These are phyloP conservation scores for Pangasius sanitwongsei DNA, from an alignment of 2,797 vertebrate genomes.

Conservation along the genomic window DNA sequence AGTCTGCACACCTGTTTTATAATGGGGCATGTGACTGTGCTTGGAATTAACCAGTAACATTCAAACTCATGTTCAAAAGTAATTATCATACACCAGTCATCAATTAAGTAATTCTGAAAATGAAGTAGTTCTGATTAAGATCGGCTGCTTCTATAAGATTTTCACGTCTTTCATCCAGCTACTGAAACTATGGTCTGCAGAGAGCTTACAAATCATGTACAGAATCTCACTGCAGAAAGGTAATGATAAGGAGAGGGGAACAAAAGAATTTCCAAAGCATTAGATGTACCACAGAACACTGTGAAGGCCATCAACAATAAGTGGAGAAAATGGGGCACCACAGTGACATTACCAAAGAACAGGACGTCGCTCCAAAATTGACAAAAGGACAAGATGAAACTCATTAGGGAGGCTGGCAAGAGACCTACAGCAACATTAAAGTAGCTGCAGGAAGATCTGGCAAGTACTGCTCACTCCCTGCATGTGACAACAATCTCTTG, in stretches of 20 bases:
- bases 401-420: neutral
- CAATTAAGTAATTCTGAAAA: neutral
- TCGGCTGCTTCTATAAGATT: neutral
- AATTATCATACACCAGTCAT: neutral
- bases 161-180: neutral
- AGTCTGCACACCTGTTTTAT: neutral
- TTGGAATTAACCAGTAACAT: neutral
- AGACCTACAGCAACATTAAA: neutral
- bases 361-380: neutral
- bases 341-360: neutral
- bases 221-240: neutral
- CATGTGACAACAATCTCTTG: neutral
- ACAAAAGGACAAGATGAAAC: neutral
- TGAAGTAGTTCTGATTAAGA: neutral
- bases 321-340: neutral
- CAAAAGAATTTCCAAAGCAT: neutral
- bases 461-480: neutral
- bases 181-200: neutral
- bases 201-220: neutral
- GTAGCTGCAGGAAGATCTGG: neutral
- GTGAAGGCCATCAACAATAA: neutral
- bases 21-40: neutral
- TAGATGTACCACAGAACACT: neutral
- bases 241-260: neutral
- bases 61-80: neutral